These are phyloP conservation scores for Lepisosteus oculatus DNA, from an alignment of 2,113 vertebrate genomes.

Conservation along the genomic window DNA sequence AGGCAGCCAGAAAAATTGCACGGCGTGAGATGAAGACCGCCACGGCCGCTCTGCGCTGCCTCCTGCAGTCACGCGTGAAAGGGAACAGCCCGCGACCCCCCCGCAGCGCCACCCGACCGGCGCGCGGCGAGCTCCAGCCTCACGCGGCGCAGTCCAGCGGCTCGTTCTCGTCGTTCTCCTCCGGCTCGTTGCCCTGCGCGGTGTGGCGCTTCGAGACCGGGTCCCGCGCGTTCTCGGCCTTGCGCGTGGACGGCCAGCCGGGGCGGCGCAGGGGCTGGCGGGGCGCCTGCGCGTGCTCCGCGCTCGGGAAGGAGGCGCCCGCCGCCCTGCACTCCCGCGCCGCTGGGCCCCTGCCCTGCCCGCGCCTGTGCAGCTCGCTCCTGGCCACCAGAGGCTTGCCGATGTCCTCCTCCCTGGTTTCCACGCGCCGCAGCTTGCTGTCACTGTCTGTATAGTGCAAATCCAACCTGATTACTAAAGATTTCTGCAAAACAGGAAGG, in stretches of 20 bases:
- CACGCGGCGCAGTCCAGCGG: slow-evolving; percentile 23
- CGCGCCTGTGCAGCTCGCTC: slow-evolving; percentile 50
- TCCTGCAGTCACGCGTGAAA: background rate
- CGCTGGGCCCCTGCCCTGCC: slow-evolving; percentile 4
- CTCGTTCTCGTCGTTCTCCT: slow-evolving; percentile 79
- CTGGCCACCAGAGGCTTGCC: slow-evolving; percentile 66
- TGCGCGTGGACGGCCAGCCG: slow-evolving; percentile 43
- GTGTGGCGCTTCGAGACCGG: slow-evolving; percentile 40
- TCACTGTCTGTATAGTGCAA: slow-evolving; percentile 63
- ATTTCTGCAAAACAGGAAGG: slow-evolving; percentile 44
- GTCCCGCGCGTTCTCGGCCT: slow-evolving; percentile 46
- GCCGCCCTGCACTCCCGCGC: background rate
- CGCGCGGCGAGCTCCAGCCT: too few relatives aligned
- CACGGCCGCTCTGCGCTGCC: too few relatives aligned
- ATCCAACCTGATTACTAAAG: slow-evolving; percentile 68
- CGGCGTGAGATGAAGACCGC: too few relatives aligned
- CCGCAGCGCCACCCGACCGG: too few relatives aligned
- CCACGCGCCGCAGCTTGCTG: slow-evolving; percentile 55
- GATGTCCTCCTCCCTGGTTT: slow-evolving; percentile 58
- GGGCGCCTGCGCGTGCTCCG: slow-evolving; percentile 2
- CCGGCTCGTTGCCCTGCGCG: slow-evolving; percentile 61
- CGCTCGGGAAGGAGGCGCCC: background rate
- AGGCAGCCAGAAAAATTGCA: too few relatives aligned
- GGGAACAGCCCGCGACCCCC: too few relatives aligned
- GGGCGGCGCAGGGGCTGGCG: slow-evolving; percentile 14